phyloP scores from a whole-genome alignment of 2,797 vertebrate genomes.

The Dipus sagitta region DNA sequence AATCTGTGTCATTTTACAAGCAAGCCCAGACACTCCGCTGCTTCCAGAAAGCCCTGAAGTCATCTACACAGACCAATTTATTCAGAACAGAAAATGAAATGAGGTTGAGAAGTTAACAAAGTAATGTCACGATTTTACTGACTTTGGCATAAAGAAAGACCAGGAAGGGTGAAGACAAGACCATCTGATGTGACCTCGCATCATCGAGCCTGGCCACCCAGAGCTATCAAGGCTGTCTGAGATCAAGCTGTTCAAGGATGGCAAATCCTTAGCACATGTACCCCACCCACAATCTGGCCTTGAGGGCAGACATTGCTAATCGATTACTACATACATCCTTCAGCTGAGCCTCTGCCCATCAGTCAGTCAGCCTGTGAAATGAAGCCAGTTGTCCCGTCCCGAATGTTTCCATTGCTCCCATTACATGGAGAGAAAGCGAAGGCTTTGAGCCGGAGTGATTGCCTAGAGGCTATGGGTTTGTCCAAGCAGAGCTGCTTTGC shows the following conservation, averaged over 20 bases:
- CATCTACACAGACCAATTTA: background rate
- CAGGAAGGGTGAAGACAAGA: background rate
- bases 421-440: background rate
- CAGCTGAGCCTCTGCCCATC: background rate
- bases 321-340: background rate
- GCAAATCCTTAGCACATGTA: background rate
- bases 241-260: background rate
- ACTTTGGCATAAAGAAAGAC: background rate
- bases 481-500: background rate
- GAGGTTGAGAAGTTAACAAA: background rate
- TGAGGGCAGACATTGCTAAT: slow-evolving; percentile 41
- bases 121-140: background rate
- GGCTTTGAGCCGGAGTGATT: background rate
- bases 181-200: background rate
- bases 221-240: background rate
- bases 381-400: background rate
- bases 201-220: background rate
- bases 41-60: background rate
- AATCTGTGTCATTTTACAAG: background rate
- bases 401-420: background rate
- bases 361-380: background rate
- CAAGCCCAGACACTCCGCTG: background rate
- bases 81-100: slow-evolving; percentile 9
- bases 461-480: background rate
- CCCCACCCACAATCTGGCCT: background rate